Percentiles rank a stretch among this genome's conserved stretches.
Evolutionary conservation across 2,113 vertebrate species (phyloP).

Genomic region (Cranoglanis bouderius): DNA sequence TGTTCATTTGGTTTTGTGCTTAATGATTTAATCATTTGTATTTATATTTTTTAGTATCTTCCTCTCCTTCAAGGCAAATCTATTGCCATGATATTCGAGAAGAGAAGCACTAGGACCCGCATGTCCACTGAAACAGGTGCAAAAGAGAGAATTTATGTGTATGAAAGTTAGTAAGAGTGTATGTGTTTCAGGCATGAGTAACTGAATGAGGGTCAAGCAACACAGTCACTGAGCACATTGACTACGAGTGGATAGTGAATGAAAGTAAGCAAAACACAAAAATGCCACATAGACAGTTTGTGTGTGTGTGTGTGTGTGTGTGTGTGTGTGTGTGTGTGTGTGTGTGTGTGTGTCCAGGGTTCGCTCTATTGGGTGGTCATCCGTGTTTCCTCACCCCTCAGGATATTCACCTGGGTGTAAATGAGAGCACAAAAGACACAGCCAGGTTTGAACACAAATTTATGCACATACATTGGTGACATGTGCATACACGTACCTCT

Average conservation of each 20-base stretch:
- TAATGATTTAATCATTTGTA: background rate
- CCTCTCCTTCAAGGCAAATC: slow-evolving; percentile 91
- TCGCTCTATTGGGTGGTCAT: slow-evolving; percentile 85
- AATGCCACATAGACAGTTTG: slow-evolving; percentile 56
- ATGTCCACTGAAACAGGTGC: slow-evolving; percentile 94
- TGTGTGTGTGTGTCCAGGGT: background rate
- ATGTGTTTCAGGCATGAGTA: background rate
- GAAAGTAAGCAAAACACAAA: slow-evolving; percentile 10
- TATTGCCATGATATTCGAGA: slow-evolving; percentile 96
- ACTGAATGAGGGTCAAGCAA: background rate
- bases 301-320: too few species aligned
- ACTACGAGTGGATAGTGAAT: slow-evolving; percentile 29
- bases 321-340: too few species aligned
- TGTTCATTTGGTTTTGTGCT: background rate
- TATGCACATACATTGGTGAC: background rate
- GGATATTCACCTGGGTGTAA: slow-evolving; percentile 90
- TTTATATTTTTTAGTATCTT: slow-evolving; percentile 80
- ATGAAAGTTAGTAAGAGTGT: background rate
- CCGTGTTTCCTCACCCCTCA: slow-evolving; percentile 88
- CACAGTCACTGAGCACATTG: slow-evolving; percentile 33
- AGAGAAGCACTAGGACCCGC: slow-evolving; percentile 95
- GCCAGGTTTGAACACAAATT: slow-evolving; percentile 73
- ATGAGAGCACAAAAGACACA: slow-evolving; percentile 86
- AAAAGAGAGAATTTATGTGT: background rate
- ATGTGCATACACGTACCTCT: background rate